These are phyloP conservation scores for Blastomussa wellsi DNA, from an alignment of 92 coral and sea anemone species.

Conservation along the genomic window DNA sequence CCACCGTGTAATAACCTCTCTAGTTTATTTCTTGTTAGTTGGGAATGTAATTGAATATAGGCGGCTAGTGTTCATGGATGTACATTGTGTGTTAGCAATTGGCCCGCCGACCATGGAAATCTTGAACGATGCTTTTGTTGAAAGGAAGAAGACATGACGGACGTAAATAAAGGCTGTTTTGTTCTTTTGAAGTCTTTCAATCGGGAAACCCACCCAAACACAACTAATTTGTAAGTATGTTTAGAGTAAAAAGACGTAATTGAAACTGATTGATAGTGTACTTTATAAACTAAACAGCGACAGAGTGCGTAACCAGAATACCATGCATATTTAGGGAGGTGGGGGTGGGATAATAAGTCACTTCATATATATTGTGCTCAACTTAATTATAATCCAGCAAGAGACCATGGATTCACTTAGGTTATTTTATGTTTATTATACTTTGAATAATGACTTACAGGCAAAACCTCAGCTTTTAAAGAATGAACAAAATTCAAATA, in stretches of 20 bases:
- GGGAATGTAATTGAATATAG: background rate
- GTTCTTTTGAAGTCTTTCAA: background rate
- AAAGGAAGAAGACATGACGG: no score
- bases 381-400: no score
- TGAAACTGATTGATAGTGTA: background rate
- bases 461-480: background rate
- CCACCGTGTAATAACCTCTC: no score
- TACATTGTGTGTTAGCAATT: background rate
- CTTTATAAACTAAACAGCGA: background rate
- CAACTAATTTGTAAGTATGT: background rate
- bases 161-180: no score
- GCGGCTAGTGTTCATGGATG: background rate
- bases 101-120: background rate
- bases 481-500: background rate
- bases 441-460: background rate
- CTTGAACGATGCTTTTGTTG: background rate
- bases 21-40: no score
- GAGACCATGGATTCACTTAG: no score
- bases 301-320: no score
- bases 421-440: no score
- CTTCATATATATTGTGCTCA: background rate
- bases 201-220: background rate
- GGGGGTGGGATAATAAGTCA: no score
- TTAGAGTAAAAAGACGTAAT: background rate
- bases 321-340: no score